These are phyloP conservation scores for Ophion obscuratus DNA, from an alignment of 2,888 invertebrate genomes.

Conservation along the genomic window DNA sequence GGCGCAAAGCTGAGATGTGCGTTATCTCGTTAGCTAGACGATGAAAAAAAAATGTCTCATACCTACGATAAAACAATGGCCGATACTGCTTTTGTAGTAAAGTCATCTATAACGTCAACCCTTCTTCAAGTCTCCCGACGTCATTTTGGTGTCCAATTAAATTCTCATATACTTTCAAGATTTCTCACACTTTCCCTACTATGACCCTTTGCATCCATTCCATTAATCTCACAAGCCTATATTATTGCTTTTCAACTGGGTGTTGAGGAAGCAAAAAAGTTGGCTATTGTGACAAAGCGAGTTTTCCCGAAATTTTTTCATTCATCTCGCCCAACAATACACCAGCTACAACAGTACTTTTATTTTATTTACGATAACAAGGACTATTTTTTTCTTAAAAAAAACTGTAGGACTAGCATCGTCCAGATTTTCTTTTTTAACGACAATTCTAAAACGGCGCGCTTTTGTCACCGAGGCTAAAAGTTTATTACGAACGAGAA, in stretches of 20 bases:
- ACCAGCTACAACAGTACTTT: neutral
- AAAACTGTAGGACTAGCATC: no score
- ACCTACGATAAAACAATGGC: constrained; percentile 70
- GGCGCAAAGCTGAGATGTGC: constrained; percentile 46
- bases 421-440: no score
- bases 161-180: constrained; percentile 65
- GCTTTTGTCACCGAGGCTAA: neutral
- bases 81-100: constrained; percentile 58
- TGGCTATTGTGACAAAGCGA: neutral
- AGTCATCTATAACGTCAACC: constrained; percentile 48
- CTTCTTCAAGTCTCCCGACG: constrained; percentile 46
- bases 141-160: constrained; percentile 74
- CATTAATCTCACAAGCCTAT: neutral
- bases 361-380: neutral
- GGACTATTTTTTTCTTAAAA: neutral
- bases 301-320: neutral
- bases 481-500: neutral
- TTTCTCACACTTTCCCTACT: constrained; percentile 34
- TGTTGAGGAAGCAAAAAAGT: neutral
- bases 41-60: constrained; percentile 66
- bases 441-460: neutral
- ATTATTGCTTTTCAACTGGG: constrained; percentile 5
- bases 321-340: neutral
- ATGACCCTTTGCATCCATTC: neutral
- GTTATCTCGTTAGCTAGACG: constrained; percentile 56